phyloP scores from a whole-genome alignment of 2,797 vertebrate genomes.

The Synaphobranchus kaupii region DNA sequence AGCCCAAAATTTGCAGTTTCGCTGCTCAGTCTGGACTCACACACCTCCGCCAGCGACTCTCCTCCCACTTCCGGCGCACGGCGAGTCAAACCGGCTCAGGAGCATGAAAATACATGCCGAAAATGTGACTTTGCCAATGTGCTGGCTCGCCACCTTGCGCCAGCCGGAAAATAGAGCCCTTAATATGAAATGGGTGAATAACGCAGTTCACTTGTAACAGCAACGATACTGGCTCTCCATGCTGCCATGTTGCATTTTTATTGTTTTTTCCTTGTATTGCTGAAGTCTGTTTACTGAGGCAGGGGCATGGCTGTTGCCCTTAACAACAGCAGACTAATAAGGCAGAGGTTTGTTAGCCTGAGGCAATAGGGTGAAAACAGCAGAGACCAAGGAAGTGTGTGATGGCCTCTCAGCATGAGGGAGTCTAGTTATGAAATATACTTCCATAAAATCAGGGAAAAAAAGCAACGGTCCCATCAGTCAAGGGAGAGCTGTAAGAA shows the following conservation, averaged over 20 bases:
- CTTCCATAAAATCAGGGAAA: neutral
- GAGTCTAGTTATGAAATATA: neutral
- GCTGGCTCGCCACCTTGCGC: too few relatives aligned
- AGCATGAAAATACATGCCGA: too few relatives aligned
- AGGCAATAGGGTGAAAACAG: conserved; percentile 64
- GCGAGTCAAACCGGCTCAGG: too few relatives aligned
- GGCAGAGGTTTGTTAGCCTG: conserved; percentile 62
- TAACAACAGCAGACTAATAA: conserved; percentile 36
- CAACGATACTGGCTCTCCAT: neutral
- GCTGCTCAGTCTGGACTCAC: too few relatives aligned
- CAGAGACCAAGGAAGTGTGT: conserved; percentile 56
- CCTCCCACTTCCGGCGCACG: too few relatives aligned
- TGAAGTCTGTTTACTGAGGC: conserved; percentile 58
- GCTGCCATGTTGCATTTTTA: neutral
- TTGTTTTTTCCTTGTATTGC: neutral
- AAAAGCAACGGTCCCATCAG: neutral
- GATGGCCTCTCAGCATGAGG: conserved; percentile 48
- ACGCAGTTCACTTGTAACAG: neutral
- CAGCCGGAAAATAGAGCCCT: too few relatives aligned
- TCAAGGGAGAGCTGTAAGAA: neutral
- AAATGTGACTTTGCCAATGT: too few relatives aligned
- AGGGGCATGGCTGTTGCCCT: conserved; percentile 59
- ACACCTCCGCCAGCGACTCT: too few relatives aligned
- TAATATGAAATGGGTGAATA: neutral
- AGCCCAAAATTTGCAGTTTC: too few relatives aligned